A percentile compares a stretch with the other conserved stretches of the same genome.
These are phyloP conservation scores for Fragum sueziense DNA, from an alignment of 2,888 invertebrate genomes.

Conservation along the genomic window DNA sequence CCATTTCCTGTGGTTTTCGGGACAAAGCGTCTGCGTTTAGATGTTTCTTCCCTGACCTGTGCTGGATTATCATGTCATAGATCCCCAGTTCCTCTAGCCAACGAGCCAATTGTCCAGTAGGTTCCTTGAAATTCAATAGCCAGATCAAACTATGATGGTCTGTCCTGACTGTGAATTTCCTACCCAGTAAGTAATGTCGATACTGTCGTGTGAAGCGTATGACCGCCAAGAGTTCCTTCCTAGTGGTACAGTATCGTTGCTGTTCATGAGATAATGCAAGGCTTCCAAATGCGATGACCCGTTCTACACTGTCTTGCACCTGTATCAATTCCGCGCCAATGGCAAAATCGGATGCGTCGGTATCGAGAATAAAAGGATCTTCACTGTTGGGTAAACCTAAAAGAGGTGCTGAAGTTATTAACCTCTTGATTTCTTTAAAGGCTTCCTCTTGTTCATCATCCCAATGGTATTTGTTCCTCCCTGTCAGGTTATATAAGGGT, in stretches of 20 bases:
- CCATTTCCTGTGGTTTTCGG: background rate
- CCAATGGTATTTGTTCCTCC: no score
- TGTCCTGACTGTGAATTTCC: constrained; percentile 46
- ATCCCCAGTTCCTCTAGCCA: constrained; percentile 61
- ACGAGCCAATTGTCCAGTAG: constrained; percentile 51
- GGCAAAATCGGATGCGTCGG: no score
- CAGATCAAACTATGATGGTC: constrained; percentile 58
- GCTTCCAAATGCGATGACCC: constrained; percentile 49
- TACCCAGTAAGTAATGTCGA: constrained; percentile 53
- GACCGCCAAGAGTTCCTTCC: constrained; percentile 56
- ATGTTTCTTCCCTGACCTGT: constrained; percentile 36
- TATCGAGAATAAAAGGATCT: no score
- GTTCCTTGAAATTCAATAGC: constrained; percentile 52
- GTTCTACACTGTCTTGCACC: constrained; percentile 20
- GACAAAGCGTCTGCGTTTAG: constrained; percentile 31
- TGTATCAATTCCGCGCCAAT: no score
- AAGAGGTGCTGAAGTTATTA: no score
- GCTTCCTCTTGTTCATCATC: no score
- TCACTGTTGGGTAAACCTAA: no score
- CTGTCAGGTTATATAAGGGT: no score
- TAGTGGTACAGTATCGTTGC: constrained; percentile 52
- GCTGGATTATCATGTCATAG: constrained; percentile 50
- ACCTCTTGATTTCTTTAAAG: no score
- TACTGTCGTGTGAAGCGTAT: constrained; percentile 51
- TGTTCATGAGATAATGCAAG: constrained; percentile 47